Conservation (phyloP, 2,113 vertebrate genomes). For the Otolemur garnettii region DNA sequence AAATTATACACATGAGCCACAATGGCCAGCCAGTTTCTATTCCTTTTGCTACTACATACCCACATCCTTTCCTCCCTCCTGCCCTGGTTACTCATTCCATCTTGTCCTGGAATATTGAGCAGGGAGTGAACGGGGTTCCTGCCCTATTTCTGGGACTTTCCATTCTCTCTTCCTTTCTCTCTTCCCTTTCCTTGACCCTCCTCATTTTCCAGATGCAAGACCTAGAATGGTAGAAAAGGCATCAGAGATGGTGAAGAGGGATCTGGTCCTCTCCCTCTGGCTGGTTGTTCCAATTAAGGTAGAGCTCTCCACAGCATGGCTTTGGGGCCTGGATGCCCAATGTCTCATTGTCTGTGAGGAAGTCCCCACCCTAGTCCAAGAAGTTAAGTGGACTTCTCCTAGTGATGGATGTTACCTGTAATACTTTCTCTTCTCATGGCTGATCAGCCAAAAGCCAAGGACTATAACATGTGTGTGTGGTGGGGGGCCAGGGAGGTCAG, state of each 20-base stretch:
- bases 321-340: conserved; percentile 92
- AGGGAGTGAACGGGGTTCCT: conserved; percentile 36
- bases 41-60: neutral
- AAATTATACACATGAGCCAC: too few relatives aligned
- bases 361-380: conserved; percentile 83
- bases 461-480: conserved; percentile 70
- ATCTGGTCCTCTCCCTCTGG: neutral
- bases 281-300: neutral
- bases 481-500: neutral
- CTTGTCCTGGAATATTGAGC: conserved; percentile 30
- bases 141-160: conserved; percentile 45
- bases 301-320: conserved; percentile 86
- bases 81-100: conserved; percentile 58
- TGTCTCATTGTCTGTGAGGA: conserved; percentile 87
- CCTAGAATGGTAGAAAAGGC: neutral
- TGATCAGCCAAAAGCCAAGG: conserved; percentile 79
- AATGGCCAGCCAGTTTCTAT: too few relatives aligned
- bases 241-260: neutral
- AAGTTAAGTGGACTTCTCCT: conserved; percentile 85
- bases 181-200: neutral
- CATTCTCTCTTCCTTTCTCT: too few relatives aligned
- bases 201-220: conserved; percentile 18
- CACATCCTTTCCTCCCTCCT: neutral
- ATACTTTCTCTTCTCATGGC: conserved; percentile 73
- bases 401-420: conserved; percentile 81